Base-by-base conservation (phyloP, 1,140 invertebrate genomes). In the Polypedilum pembai region DNA sequence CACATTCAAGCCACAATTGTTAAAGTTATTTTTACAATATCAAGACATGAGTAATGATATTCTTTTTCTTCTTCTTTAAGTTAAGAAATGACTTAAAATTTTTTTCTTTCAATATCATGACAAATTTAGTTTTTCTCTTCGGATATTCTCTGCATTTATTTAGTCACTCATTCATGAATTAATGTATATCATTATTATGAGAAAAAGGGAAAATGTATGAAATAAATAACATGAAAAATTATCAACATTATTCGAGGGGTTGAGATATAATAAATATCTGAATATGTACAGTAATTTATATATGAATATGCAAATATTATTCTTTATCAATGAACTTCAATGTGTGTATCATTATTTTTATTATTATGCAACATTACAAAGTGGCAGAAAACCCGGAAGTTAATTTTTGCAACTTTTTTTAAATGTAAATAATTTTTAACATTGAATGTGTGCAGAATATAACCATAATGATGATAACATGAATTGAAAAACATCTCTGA, bases 301-400 rank as follows among this genome's bases (percentile, higher is more conserved):
- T 33, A 56, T 56, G 45, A 56, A 56, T 56, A 56, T 56, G 45
- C 45, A 56, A 56, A 56, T 56, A 33, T 3, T 33, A 56, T 56
- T n/a, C 45, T 56, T 56, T 56, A 56, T 56, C 45, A n/a, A 56
- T n/a, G n/a, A 56, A 15, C 45, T 56, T 56, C 45, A 33, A 33
- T 33, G 24, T 33, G 12, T 56, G 45, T n/a, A 56, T 56, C 8
- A 56, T 56, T 45, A 45, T 56, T 56, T n/a, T 56, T 56, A 56
- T 56, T 56, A 15, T 56, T n/a, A 56, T 45, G 15, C 45, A 56
- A 56, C 45, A 56, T 56, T 56, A 15, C 45, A 56, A 56, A 56
- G n/a, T 56, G 12, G 45, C 45, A 15, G n/a, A 56, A 45, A 56
- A 56, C 10, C 45, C 45, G 45, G 45, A 56, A 56, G 45, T 15